These are phyloP conservation scores for Bradynema listronoti DNA, from an alignment of 1,140 invertebrate genomes.

Conservation along the genomic window DNA sequence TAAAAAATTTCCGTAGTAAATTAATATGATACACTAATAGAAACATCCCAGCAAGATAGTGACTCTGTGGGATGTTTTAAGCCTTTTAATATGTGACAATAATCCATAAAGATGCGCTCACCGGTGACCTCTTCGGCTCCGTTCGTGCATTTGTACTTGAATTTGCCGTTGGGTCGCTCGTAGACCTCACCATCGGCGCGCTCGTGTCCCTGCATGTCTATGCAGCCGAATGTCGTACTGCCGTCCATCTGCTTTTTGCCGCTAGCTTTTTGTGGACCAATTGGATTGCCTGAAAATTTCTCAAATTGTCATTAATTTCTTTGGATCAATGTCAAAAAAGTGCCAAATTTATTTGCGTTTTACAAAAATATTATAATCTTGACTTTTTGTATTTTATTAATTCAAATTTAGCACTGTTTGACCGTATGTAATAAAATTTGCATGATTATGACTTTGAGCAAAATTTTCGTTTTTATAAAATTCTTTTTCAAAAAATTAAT, in stretches of 20 bases:
- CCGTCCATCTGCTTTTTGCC: neutral
- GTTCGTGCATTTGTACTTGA: slow-evolving; percentile 42
- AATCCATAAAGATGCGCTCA: slow-evolving; percentile 5
- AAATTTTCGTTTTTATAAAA: too few species aligned
- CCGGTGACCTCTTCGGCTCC: slow-evolving; percentile 38
- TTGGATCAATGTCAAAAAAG: too few species aligned
- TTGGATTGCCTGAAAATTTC: slow-evolving; percentile 20
- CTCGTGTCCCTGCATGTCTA: slow-evolving; percentile 25
- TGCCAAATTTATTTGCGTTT: neutral
- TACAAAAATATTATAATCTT: neutral
- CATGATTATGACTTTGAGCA: too few species aligned
- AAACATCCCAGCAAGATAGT: slow-evolving; percentile 2
- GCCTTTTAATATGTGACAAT: neutral
- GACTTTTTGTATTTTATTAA: too few species aligned
- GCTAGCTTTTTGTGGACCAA: slow-evolving; percentile 6
- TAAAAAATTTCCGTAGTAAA: slow-evolving; percentile 10
- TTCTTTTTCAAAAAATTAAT: too few species aligned
- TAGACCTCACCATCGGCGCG: slow-evolving; percentile 32
- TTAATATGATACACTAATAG: neutral
- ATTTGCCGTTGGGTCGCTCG: slow-evolving; percentile 41
- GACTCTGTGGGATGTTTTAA: neutral
- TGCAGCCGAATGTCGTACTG: slow-evolving; percentile 10
- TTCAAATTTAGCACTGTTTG: too few species aligned
- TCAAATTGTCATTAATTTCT: neutral
- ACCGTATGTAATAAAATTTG: too few species aligned